Percentiles rank a stretch among this genome's conserved stretches.
Conservation (phyloP, 2,113 vertebrate species). For the Gopherus evgoodei region DNA sequence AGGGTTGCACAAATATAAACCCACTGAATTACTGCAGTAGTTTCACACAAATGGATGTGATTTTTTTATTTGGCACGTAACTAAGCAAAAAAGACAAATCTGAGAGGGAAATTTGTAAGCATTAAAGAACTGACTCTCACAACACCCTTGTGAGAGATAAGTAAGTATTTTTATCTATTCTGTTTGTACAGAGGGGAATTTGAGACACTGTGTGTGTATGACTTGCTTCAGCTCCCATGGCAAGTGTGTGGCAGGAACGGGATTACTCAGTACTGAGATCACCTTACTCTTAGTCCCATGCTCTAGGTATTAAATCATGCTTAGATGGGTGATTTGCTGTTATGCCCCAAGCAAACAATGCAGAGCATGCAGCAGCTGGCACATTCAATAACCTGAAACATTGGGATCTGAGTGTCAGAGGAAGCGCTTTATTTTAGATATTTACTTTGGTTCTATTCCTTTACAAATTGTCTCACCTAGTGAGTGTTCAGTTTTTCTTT, state of each 20-base stretch:
- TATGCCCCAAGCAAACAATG: slow-evolving; percentile 15
- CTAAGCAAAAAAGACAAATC: slow-evolving; percentile 49
- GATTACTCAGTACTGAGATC: not conserved
- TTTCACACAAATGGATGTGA: slow-evolving; percentile 24
- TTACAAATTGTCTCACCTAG: slow-evolving; percentile 4
- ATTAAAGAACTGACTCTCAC: not conserved
- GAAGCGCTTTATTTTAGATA: not conserved
- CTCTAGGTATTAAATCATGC: not conserved
- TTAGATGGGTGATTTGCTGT: not conserved
- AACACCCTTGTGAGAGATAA: rapidly evolving
- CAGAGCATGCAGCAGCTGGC: not conserved
- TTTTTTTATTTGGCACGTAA: slow-evolving; percentile 50
- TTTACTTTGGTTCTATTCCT: not conserved
- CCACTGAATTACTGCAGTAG: slow-evolving; percentile 30
- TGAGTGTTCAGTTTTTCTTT: slow-evolving; percentile 1
- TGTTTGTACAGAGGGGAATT: not conserved
- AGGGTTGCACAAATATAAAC: slow-evolving; percentile 54
- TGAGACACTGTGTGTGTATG: rapidly evolving
- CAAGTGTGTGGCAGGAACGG: not conserved
- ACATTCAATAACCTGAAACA: slow-evolving; percentile 20
- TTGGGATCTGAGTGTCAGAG: not conserved
- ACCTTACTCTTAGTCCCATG: not conserved
- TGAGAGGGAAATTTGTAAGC: not conserved
- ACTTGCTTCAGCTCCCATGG: not conserved
- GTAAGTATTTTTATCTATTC: not conserved